Base-by-base conservation (phyloP, 2,888 invertebrate genomes). In the Nomada fabriciana region DNA sequence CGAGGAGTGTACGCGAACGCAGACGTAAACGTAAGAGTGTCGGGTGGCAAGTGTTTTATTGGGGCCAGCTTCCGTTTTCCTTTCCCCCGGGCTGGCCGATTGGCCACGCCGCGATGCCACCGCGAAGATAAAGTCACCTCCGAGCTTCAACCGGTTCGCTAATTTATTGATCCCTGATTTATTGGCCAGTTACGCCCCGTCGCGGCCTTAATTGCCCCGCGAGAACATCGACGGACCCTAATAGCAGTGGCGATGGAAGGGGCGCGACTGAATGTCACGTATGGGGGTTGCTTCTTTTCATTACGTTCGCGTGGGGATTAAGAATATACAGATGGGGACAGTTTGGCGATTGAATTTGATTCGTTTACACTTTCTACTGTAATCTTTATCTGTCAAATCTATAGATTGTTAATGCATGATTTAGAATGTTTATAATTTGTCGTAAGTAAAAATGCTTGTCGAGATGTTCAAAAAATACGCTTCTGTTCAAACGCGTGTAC, bases 121-220 rank as follows among this genome's bases (percentile, higher is more conserved):
- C 76, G 74, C 76, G 76, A 68, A 89, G 91, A 91, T 91, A 91
- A 91, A 89, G 85, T 89, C 85, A 73, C 78, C 83, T 82, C 57
- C 82, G 88, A 86, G 89, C 90, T 90, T 89, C 88, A 88, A 86
- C 89, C 88, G n/a, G 87, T 80, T 85, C 82, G 86, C 88, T 91
- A 91, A 91, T 91, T 91, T 91, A 91, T 91, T 89, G 91, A 91
- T 89, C 91, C 87, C 71, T 90, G 90, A 91, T 90, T 91, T 91
- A 91, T 91, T 87, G 84, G 88, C 89, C 89, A 76, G 78, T 67
- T 57, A 42, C 83, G 71, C 85, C 76, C 84, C 74, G 74, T 60
- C 77, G 43, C 71, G 72, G 71, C 79, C 83, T 86, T 89, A 88
- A 90, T 89, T 86, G 86, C 83, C 59, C 47, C 83, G 77, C 83